Evolutionary conservation across 2,888 invertebrate species (phyloP).

Genomic region (Pseudanteris insignis): DNA sequence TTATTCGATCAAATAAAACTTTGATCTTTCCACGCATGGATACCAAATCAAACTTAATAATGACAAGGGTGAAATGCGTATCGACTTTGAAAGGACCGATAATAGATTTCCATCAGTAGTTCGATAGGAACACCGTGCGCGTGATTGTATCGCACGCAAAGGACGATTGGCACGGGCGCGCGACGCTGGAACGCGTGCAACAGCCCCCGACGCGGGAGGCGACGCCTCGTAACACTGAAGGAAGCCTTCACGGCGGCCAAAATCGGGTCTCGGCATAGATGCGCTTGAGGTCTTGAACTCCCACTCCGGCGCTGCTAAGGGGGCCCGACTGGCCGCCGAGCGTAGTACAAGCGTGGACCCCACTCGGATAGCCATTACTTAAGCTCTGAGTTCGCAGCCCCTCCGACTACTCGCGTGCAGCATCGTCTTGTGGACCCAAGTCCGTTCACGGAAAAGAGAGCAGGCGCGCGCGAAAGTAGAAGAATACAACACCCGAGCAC

Average conservation of each 20-base stretch:
- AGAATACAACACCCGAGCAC: slow-evolving; percentile 28
- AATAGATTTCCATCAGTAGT: no score
- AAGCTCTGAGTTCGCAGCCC: slow-evolving; percentile 55
- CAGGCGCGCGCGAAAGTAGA: slow-evolving; percentile 40
- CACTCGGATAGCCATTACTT: slow-evolving; percentile 63
- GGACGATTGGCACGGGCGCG: no score
- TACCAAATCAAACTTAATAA: no score
- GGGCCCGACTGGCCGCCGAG: slow-evolving; percentile 35
- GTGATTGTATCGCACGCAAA: no score
- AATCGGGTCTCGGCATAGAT: slow-evolving; percentile 4
- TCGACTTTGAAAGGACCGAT: no score
- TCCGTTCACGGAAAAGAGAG: slow-evolving; percentile 46
- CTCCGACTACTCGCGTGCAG: slow-evolving; percentile 63
- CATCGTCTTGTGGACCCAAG: slow-evolving; percentile 60
- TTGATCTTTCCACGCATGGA: no score
- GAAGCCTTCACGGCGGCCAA: slow-evolving; percentile 15
- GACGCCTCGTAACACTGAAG: background rate
- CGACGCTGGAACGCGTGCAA: no score
- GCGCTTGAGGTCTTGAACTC: slow-evolving; percentile 24
- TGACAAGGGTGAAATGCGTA: no score
- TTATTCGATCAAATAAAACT: no score
- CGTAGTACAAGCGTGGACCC: slow-evolving; percentile 50
- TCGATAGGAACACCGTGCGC: no score
- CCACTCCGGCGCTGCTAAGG: slow-evolving; percentile 46
- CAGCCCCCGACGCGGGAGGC: no score